Evolutionary conservation across 2,797 vertebrate species (phyloP).

Genomic region (Allobates femoralis): DNA sequence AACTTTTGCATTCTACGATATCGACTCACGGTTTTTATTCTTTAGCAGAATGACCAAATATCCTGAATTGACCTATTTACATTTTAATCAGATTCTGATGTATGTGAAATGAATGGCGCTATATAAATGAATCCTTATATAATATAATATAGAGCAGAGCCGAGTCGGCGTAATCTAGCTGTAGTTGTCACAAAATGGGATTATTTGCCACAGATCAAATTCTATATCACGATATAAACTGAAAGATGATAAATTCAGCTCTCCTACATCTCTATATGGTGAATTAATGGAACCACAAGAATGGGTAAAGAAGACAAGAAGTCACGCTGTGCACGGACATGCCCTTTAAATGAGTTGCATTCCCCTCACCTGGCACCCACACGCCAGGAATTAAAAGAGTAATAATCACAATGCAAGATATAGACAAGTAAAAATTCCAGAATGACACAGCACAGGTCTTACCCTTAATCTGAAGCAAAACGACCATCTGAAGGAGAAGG

Average conservation of each 20-base stretch:
- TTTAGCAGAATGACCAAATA: neutral
- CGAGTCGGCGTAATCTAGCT: neutral
- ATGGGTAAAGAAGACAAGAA: neutral
- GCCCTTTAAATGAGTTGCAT: neutral
- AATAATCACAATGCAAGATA: slow-evolving; percentile 13
- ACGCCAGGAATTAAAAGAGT: neutral
- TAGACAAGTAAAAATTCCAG: slow-evolving; percentile 16
- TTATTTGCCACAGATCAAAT: neutral
- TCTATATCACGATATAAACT: neutral
- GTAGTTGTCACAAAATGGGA: neutral
- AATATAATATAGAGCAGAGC: too few species aligned
- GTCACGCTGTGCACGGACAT: neutral
- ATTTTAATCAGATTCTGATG: neutral
- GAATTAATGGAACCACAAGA: neutral
- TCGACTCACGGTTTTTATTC: neutral
- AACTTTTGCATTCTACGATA: neutral
- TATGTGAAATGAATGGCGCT: too few species aligned
- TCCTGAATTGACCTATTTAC: neutral
- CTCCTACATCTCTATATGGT: neutral
- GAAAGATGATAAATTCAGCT: neutral
- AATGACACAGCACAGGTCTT: slow-evolving; percentile 55
- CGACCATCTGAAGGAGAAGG: slow-evolving; percentile 41
- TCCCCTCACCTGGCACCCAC: neutral
- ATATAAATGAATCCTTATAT: too few species aligned
- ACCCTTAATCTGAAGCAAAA: slow-evolving; percentile 53